phyloP scores from a whole-genome alignment of 2,888 invertebrate genomes.

The Brachyopa scutellaris region DNA sequence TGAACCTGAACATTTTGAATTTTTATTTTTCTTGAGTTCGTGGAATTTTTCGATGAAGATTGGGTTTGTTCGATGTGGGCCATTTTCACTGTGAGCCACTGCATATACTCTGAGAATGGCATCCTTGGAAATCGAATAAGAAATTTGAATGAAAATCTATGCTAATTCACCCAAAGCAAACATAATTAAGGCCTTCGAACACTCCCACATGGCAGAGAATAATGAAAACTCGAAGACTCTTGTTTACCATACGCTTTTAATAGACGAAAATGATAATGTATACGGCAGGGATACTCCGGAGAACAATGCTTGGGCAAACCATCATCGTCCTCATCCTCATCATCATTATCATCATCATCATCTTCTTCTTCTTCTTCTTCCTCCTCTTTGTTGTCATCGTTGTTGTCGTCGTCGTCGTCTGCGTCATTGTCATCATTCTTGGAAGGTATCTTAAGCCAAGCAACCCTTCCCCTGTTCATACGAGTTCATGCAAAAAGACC shows the following conservation, averaged over 20 bases:
- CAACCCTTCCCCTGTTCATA: conserved; percentile 46
- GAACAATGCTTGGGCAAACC: conserved; percentile 58
- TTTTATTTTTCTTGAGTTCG: too few relatives aligned
- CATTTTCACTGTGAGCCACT: too few relatives aligned
- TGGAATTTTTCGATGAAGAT: too few relatives aligned
- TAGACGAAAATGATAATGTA: conserved; percentile 62
- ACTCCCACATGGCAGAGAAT: conserved; percentile 45
- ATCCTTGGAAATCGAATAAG: conserved; percentile 43
- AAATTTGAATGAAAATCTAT: too few relatives aligned
- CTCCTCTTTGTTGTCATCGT: conserved; percentile 9
- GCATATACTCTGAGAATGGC: too few relatives aligned
- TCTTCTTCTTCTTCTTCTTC: conserved; percentile 9
- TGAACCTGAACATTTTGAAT: too few relatives aligned
- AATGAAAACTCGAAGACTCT: conserved; percentile 36
- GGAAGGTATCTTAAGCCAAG: conserved; percentile 35
- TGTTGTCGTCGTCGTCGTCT: background rate
- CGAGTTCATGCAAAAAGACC: conserved; percentile 14
- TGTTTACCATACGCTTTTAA: conserved; percentile 65
- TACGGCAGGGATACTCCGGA: conserved; percentile 32
- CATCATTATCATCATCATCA: background rate
- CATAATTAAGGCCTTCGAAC: conserved; percentile 58
- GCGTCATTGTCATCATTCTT: background rate
- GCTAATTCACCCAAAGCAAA: conserved; percentile 59
- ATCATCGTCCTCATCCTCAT: conserved; percentile 41
- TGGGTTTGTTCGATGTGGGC: too few relatives aligned